Evolutionary conservation across 2,797 vertebrate genomes (phyloP), one percentile per base, ranked within the genome.

Genomic region (Channallabes apus): DNA sequence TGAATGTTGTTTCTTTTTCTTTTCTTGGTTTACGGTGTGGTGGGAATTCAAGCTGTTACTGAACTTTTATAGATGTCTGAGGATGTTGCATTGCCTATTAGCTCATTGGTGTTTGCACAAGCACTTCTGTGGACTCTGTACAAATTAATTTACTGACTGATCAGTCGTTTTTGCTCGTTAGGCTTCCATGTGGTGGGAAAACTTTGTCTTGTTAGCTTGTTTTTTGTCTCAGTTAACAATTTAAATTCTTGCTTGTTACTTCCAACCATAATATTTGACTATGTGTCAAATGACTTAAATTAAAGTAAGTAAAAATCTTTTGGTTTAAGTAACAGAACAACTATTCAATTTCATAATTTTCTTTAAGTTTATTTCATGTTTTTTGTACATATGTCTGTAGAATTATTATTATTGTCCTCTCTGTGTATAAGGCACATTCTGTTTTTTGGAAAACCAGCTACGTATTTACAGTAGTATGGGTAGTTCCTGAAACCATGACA

Each of bases 61-160:
- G 32, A 82, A 11, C 56, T n/a, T 27, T 51, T 75, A 75, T 15
- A 65, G 32, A 76, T 86, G 80, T 59, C 54, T 32, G 27, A 82
- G 85, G 71, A 81, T 67, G 69, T 76, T 85, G 68, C 58, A 20
- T 51, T 65, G 46, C 46, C 24, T 58, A 41, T 81, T 75, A 67
- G 12, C 46, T 56, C 77, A 81, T 18, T 76, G 22, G 15, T 38
- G 59, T 85, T 85, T 85, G 58, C 77, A 62, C 77, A 85, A 85
- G 27, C 68, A 35, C 27, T 54, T 80, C 68, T 64, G 9, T 61
- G 22, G 20, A 41, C 35, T n/a, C 32, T 41, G 12, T 46, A 41
- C 64, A 79, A 79, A 41, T 79, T 51, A 64, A 62, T 80, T 64
- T 64, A 24, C 84, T 51, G 35, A 35, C 15, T 35, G 38, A 46